Conservation (phyloP, 1,140 invertebrate species). For the Drosophila littoralis region DNA sequence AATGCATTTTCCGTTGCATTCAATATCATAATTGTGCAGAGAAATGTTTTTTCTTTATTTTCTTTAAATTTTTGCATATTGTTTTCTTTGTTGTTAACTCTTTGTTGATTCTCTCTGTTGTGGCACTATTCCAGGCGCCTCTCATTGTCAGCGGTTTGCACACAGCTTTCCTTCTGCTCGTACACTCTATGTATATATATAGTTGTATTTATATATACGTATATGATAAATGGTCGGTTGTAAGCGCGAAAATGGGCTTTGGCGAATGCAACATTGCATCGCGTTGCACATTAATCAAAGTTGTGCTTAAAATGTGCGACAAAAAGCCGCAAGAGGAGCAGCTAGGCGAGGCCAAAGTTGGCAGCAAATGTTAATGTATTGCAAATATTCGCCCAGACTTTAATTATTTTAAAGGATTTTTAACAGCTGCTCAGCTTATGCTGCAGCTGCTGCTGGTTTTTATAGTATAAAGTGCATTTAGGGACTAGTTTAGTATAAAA, state of each 20-base stretch:
- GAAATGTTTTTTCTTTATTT: slow-evolving; percentile 4
- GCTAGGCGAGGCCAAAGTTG: slow-evolving; percentile 24
- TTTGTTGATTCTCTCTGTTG: background rate
- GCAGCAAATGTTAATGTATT: slow-evolving; percentile 54
- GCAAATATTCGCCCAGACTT: slow-evolving; percentile 16
- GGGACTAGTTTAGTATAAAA: no score
- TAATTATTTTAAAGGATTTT: slow-evolving; percentile 4
- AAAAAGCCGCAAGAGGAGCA: slow-evolving; percentile 38
- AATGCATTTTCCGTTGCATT: slow-evolving; percentile 51
- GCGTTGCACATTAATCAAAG: slow-evolving; percentile 53
- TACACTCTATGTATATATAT: slow-evolving; percentile 8
- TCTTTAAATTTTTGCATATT: background rate
- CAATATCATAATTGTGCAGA: slow-evolving; percentile 48
- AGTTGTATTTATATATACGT: slow-evolving; percentile 8
- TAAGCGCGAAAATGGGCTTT: slow-evolving; percentile 32
- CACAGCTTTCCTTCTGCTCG: background rate
- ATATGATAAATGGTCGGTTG: slow-evolving; percentile 26
- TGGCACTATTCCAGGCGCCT: background rate
- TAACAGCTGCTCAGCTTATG: slow-evolving; percentile 4
- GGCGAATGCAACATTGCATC: slow-evolving; percentile 11
- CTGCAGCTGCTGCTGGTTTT: background rate
- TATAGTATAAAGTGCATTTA: no score
- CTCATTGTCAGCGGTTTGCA: no score
- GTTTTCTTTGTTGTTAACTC: slow-evolving; percentile 2
- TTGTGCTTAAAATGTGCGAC: slow-evolving; percentile 22